These are phyloP conservation scores for Tyria jacobaeae DNA, from an alignment of 2,888 invertebrate genomes.

Conservation along the genomic window DNA sequence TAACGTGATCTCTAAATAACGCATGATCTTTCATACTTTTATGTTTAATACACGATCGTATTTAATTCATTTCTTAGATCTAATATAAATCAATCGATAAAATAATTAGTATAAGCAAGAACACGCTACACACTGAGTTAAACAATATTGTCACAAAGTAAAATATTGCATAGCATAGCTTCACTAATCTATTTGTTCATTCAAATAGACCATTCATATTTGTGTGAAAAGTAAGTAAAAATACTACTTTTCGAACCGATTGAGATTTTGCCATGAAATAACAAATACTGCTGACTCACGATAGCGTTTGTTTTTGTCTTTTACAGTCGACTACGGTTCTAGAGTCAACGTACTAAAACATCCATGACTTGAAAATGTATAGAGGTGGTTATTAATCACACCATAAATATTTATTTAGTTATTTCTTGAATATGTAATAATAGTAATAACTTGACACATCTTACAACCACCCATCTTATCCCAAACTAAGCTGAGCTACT, in stretches of 20 bases:
- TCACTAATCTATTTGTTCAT: background rate
- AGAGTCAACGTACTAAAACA: conserved; percentile 13
- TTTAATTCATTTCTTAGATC: too few relatives aligned
- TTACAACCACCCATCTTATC: too few relatives aligned
- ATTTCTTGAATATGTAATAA: background rate
- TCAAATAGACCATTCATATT: background rate
- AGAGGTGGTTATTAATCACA: conserved; percentile 14
- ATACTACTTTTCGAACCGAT: conserved; percentile 15
- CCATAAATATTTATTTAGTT: background rate
- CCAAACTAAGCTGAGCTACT: too few relatives aligned
- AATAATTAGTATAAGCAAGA: too few relatives aligned
- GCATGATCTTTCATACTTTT: too few relatives aligned
- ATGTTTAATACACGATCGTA: too few relatives aligned
- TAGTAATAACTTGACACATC: too few relatives aligned
- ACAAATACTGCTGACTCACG: conserved; percentile 26
- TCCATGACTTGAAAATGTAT: conserved; percentile 16
- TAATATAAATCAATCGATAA: too few relatives aligned
- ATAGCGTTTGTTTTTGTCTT: conserved; percentile 24
- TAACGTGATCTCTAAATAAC: too few relatives aligned
- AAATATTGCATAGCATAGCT: too few relatives aligned
- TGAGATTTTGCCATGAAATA: conserved; percentile 20
- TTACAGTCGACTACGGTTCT: conserved; percentile 17
- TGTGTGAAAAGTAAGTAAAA: background rate
- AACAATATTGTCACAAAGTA: too few relatives aligned
- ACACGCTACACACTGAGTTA: too few relatives aligned